These are phyloP conservation scores for Agrotis puta DNA, from an alignment of 2,888 invertebrate genomes.

Conservation along the genomic window DNA sequence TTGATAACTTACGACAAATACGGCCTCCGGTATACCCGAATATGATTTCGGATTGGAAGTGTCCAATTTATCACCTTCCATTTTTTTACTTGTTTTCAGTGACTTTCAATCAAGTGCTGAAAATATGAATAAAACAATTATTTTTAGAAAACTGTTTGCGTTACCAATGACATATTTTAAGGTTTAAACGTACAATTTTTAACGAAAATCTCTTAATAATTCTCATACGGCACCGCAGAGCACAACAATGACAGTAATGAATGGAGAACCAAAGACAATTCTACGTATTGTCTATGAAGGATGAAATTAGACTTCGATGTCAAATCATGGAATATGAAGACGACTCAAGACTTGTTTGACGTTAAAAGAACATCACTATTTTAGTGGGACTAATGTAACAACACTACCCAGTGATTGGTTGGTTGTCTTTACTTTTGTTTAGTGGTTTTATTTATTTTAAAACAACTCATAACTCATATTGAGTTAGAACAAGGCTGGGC, in stretches of 20 bases:
- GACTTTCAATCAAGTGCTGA: constrained; percentile 28
- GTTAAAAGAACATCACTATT: too few species aligned
- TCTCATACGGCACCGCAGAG: constrained; percentile 21
- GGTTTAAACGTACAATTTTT: constrained; percentile 4
- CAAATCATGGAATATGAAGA: too few species aligned
- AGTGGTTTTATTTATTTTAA: too few species aligned
- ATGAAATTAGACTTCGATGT: constrained; percentile 3
- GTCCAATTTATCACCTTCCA: constrained; percentile 85
- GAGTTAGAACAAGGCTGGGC: too few species aligned
- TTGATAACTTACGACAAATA: constrained; percentile 94
- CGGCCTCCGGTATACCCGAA: constrained; percentile 96
- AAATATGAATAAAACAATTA: constrained; percentile 34
- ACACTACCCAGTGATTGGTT: too few species aligned
- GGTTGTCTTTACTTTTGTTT: too few species aligned
- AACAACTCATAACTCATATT: too few species aligned
- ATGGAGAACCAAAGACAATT: constrained; percentile 3
- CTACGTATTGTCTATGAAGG: neutral
- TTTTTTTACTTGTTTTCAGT: constrained; percentile 65
- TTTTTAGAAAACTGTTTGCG: constrained; percentile 7
- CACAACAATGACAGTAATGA: constrained; percentile 10
- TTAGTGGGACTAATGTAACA: too few species aligned
- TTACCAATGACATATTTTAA: neutral
- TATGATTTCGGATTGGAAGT: constrained; percentile 91
- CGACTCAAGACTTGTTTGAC: too few species aligned
- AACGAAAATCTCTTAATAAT: constrained; percentile 2